phyloP scores from a whole-genome alignment of 2,888 invertebrate genomes.

The Hetaerina titia region DNA sequence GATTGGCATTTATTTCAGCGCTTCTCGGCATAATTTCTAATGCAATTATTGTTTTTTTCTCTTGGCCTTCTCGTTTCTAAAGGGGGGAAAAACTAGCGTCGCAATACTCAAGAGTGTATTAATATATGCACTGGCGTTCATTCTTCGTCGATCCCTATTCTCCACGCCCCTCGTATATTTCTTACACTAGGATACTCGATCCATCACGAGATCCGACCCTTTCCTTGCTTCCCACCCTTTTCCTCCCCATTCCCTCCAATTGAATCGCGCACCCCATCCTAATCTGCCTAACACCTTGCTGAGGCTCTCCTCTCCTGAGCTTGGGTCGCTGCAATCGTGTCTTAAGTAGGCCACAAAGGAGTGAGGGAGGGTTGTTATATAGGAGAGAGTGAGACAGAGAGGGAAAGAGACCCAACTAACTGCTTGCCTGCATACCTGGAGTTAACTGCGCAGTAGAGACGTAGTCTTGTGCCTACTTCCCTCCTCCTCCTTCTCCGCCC shows the following conservation, averaged over 20 bases:
- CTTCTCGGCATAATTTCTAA: not conserved
- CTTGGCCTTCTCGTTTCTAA: not conserved
- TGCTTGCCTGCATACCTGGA: constrained; percentile 63
- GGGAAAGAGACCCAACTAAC: constrained; percentile 12
- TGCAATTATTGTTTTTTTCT: not conserved
- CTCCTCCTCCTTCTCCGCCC: not conserved
- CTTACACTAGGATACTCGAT: not conserved
- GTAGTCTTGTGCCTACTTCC: not conserved
- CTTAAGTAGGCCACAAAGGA: constrained; percentile 62
- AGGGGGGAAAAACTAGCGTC: not conserved
- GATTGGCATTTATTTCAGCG: too few species aligned
- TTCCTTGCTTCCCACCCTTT: not conserved
- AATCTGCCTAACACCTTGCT: not conserved
- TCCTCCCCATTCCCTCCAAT: not conserved
- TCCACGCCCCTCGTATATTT: not conserved
- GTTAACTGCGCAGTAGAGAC: constrained; percentile 61
- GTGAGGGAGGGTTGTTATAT: not conserved
- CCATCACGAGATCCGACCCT: not conserved
- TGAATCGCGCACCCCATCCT: not conserved
- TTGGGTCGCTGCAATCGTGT: constrained; percentile 51
- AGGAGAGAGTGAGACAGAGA: constrained; percentile 6
- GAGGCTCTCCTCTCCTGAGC: not conserved
- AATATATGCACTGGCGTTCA: not conserved
- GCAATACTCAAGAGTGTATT: not conserved
- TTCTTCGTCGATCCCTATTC: not conserved